Conservation (phyloP, 2,113 vertebrate genomes). For the Anseranas semipalmata region DNA sequence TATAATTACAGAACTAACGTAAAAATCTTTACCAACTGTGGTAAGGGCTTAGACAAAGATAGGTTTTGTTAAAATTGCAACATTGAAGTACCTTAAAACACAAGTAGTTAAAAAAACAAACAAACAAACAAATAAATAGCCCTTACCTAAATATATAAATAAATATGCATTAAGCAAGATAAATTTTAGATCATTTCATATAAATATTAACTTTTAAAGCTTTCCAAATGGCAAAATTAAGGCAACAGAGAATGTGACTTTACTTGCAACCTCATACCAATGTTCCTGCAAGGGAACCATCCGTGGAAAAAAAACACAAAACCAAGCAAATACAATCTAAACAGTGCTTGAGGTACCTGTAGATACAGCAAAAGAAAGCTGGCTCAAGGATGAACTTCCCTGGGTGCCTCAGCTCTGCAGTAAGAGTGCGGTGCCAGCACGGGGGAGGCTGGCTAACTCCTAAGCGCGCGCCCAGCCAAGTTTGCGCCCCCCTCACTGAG, state of each 20-base stretch:
- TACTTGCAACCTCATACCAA: neutral
- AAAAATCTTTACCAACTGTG: neutral
- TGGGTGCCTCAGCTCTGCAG: neutral
- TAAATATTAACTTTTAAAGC: constrained; percentile 71
- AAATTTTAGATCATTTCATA: constrained; percentile 70
- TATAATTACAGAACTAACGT: neutral
- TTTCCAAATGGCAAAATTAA: constrained; percentile 62
- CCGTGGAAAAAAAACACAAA: constrained; percentile 1
- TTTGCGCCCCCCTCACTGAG: neutral
- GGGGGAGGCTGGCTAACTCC: neutral
- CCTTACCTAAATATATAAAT: constrained; percentile 58
- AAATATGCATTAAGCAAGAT: constrained; percentile 46
- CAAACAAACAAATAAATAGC: constrained; percentile 36
- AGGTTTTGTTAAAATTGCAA: neutral
- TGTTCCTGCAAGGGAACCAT: constrained; percentile 41
- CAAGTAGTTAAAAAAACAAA: constrained; percentile 28
- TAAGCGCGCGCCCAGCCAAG: neutral
- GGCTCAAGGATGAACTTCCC: neutral
- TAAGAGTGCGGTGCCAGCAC: neutral
- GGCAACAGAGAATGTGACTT: constrained; percentile 71
- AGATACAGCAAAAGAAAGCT: neutral
- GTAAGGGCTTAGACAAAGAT: neutral
- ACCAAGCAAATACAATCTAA: neutral
- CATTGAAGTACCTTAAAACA: neutral
- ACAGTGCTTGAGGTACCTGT: neutral